Evolutionary conservation across 1,140 invertebrate species (phyloP), one percentile per base, ranked within the genome.

Genomic region (Adoxophyes honmai): DNA sequence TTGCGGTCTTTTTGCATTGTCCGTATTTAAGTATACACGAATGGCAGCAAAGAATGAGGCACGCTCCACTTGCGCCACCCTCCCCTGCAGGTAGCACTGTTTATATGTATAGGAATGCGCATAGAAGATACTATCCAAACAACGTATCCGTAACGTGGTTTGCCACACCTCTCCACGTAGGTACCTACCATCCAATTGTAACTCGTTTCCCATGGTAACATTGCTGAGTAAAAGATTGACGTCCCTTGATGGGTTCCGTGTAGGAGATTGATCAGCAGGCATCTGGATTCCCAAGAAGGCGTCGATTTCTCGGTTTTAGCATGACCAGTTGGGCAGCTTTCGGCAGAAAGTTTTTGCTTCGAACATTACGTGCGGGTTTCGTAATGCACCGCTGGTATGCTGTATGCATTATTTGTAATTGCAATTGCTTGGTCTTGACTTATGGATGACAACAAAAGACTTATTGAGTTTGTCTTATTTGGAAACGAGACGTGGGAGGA

Each of bases 261-360:
- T n/a, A 44, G 8, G 11, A 48, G 42, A 28, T 48, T 48, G 42
- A 48, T 28, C 21, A 35, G 11, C 35, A 35, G 52, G 11, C 35
- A 16, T 65, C 59, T 60, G 58, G 55, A 61, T 66, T 66, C 75
- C 71, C 42, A 68, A 74, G 13, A 83, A 68, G 75, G 75, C 56
- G 59, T 42, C 55, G 76, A 76, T 78, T 81, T 76, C 75, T 75
- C 73, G 74, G 70, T 68, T 84, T 84, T 70, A 75, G 62, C 70
- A 76, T 67, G 60, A 82, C 82, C 76, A 64, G 79, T 82, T 65
- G 44, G 65, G 59, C 66, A 60, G 74, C 70, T 78, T 81, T 81
- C 71, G 72, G 71, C 66, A 67, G 72, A 78, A 71, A 73, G 68
- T 79, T 84, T 81, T 82, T 86, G 60, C 73, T 44, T 57, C 68